Evolutionary conservation across 2,888 invertebrate genomes (phyloP).

Genomic region (Aplocera efformata): DNA sequence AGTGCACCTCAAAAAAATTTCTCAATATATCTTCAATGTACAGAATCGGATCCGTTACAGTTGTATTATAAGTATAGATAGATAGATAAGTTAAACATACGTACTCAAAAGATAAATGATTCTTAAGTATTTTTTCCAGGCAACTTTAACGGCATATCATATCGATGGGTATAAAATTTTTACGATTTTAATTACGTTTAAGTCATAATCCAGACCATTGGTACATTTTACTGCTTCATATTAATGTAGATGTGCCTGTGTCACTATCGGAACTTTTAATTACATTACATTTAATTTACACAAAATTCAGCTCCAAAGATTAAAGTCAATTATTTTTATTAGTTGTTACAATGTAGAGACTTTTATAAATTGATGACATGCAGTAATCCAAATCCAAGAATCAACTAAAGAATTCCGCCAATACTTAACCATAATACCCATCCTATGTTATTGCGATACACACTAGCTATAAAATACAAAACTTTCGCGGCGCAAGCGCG

Average conservation of each 20-base stretch:
- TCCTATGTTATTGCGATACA: slow-evolving; percentile 48
- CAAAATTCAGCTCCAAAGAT: neutral
- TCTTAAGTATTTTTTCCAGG: slow-evolving; percentile 32
- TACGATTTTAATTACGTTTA: slow-evolving; percentile 43
- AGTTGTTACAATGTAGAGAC: neutral
- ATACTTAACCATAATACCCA: slow-evolving; percentile 1
- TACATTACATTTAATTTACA: no score
- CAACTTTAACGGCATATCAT: slow-evolving; percentile 43
- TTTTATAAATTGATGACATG: neutral
- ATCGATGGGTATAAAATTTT: slow-evolving; percentile 42
- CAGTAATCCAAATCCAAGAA: no score
- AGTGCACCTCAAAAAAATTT: no score
- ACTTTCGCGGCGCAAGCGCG: slow-evolving; percentile 70
- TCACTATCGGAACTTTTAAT: neutral
- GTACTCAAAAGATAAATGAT: no score
- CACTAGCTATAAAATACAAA: slow-evolving; percentile 72
- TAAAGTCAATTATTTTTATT: neutral
- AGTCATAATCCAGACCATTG: slow-evolving; percentile 30
- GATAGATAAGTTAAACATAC: no score
- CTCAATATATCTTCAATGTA: no score
- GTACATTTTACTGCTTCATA: slow-evolving; percentile 18
- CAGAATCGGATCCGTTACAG: no score
- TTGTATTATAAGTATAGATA: no score
- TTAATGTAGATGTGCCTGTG: slow-evolving; percentile 1
- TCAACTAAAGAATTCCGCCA: neutral